Evolutionary conservation across 1,140 invertebrate genomes (phyloP).

Genomic region (Lepidurus packardi): DNA sequence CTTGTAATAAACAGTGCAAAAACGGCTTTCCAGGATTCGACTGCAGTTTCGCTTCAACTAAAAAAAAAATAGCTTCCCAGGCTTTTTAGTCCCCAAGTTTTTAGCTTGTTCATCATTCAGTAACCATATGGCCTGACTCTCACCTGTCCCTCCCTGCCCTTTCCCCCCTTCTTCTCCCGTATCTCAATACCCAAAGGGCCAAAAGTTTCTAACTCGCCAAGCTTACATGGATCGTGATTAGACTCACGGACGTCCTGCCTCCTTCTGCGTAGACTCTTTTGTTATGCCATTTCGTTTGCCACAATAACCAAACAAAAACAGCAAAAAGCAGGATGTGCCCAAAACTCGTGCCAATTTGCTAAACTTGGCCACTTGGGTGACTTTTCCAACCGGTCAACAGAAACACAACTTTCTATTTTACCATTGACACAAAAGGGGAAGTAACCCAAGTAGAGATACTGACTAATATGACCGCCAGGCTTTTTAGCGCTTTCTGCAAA

Average conservation of each 20-base stretch:
- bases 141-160: not conserved
- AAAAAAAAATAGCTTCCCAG: not conserved
- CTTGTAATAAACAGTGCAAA: no score
- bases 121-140: not conserved
- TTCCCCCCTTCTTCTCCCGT: not conserved
- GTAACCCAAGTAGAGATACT: not conserved
- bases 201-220: not conserved
- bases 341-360: not conserved
- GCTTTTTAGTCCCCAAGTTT: not conserved
- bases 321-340: not conserved
- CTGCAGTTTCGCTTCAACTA: no score
- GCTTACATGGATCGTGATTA: not conserved
- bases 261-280: not conserved
- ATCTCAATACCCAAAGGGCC: not conserved
- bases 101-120: not conserved
- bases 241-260: conserved; percentile 7
- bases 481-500: not conserved
- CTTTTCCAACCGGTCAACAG: not conserved
- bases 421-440: not conserved
- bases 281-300: not conserved
- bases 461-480: not conserved
- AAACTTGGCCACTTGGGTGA: not conserved
- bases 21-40: no score
- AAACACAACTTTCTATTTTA: not conserved
- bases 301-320: not conserved